These are phyloP conservation scores for Serinus canaria DNA, from an alignment of 2,113 vertebrate species.

Conservation along the genomic window DNA sequence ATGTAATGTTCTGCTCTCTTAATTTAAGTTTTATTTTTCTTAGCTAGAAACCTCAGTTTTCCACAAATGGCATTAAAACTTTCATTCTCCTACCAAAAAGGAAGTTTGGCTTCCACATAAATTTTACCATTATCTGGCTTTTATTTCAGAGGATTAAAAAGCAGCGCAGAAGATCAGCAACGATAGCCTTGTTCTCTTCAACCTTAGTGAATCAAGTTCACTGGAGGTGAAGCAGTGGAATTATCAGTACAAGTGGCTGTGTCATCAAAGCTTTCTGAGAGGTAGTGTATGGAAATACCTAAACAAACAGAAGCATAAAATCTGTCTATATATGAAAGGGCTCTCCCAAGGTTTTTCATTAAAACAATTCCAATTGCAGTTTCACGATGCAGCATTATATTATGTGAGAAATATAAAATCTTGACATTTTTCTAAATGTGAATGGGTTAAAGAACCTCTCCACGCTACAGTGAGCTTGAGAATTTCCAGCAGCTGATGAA, in stretches of 20 bases:
- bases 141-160: slow-evolving; percentile 76
- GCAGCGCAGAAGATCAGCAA: slow-evolving; percentile 65
- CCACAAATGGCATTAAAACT: neutral
- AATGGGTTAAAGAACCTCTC: slow-evolving; percentile 68
- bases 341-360: slow-evolving; percentile 55
- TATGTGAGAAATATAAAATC: slow-evolving; percentile 54
- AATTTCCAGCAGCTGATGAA: slow-evolving; percentile 75
- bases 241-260: slow-evolving; percentile 76
- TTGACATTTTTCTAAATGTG: slow-evolving; percentile 68
- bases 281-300: slow-evolving; percentile 69
- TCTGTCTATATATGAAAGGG: slow-evolving; percentile 38
- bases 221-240: slow-evolving; percentile 76
- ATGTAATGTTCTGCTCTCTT: neutral
- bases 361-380: slow-evolving; percentile 46
- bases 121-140: slow-evolving; percentile 64
- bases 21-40: neutral
- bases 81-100: neutral
- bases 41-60: neutral
- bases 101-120: slow-evolving; percentile 46
- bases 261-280: slow-evolving; percentile 70
- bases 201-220: slow-evolving; percentile 73
- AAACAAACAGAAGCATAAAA: slow-evolving; percentile 72
- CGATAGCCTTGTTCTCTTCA: slow-evolving; percentile 73
- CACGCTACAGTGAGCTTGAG: slow-evolving; percentile 66
- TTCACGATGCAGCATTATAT: slow-evolving; percentile 40